Evolutionary conservation across 2,888 invertebrate species (phyloP).

Genomic region (Athalia rosae): DNA sequence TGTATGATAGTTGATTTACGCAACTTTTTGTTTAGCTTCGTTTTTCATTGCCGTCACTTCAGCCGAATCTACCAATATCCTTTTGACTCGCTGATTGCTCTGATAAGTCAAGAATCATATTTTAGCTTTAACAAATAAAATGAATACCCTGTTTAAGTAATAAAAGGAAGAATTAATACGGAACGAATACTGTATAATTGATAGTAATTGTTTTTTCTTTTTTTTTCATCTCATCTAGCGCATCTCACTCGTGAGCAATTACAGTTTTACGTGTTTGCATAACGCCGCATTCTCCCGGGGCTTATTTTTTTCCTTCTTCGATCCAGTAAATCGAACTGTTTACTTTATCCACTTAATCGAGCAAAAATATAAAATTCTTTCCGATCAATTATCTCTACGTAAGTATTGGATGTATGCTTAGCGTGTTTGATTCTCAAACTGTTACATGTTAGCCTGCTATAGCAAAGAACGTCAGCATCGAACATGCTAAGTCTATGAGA

Average conservation of each 20-base stretch:
- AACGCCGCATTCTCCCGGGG: background rate
- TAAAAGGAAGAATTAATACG: conserved; percentile 56
- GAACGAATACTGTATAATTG: conserved; percentile 4
- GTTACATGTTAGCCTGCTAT: too few species aligned
- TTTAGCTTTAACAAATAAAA: conserved; percentile 63
- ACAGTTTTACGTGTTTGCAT: background rate
- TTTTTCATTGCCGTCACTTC: background rate
- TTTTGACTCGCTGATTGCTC: conserved; percentile 61
- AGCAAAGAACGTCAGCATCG: too few species aligned
- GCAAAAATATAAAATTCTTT: conserved; percentile 6
- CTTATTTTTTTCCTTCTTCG: conserved; percentile 15
- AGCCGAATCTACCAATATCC: conserved; percentile 51
- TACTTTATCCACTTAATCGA: background rate
- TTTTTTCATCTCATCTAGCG: conserved; percentile 7
- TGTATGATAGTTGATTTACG: conserved; percentile 13
- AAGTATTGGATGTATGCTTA: conserved; percentile 1
- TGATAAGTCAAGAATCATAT: conserved; percentile 60
- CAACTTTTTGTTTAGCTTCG: conserved; percentile 1
- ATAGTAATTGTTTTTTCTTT: background rate
- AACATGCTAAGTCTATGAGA: too few species aligned
- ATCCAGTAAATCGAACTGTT: conserved; percentile 7
- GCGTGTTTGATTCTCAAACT: background rate
- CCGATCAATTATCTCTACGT: background rate
- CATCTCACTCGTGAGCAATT: conserved; percentile 6
- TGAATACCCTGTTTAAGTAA: conserved; percentile 63